Percentiles rank a stretch among this genome's conserved stretches.
phyloP scores from a whole-genome alignment of 2,888 invertebrate species.

The Agriopis leucophaearia region DNA sequence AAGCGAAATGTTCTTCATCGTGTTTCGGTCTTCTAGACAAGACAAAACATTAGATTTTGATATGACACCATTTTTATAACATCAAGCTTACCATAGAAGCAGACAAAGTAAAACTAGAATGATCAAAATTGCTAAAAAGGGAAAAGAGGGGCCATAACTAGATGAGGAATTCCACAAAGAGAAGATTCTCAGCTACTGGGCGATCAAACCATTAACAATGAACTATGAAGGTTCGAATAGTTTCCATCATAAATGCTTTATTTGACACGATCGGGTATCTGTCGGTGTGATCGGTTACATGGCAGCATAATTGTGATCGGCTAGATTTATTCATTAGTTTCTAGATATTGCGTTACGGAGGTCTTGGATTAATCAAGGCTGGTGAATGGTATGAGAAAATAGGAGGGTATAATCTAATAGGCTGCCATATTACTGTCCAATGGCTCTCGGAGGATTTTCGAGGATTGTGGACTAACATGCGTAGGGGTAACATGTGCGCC shows the following conservation, averaged over 20 bases:
- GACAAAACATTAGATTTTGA: too few species aligned
- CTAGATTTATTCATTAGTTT: constrained; percentile 44
- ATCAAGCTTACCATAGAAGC: too few species aligned
- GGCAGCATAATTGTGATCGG: constrained; percentile 45
- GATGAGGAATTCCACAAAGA: background rate
- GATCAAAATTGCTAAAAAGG: too few species aligned
- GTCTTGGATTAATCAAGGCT: constrained; percentile 35
- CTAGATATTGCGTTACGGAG: constrained; percentile 35
- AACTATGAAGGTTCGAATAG: constrained; percentile 10
- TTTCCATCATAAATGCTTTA: constrained; percentile 59
- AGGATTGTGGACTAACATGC: background rate
- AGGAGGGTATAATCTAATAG: background rate
- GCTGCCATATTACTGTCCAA: background rate
- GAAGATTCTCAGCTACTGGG: constrained; percentile 27
- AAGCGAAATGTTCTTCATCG: too few species aligned
- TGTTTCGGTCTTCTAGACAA: too few species aligned
- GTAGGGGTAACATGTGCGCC: too few species aligned
- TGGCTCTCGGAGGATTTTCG: background rate
- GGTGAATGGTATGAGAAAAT: constrained; percentile 16
- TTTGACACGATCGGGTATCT: constrained; percentile 54
- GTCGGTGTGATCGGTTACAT: constrained; percentile 48
- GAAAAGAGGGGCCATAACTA: too few species aligned
- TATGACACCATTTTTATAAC: too few species aligned
- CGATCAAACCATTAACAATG: background rate
- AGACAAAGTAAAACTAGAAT: too few species aligned